Evolutionary conservation across 2,113 vertebrate genomes (phyloP).

Genomic region (Scytalopus superciliaris): DNA sequence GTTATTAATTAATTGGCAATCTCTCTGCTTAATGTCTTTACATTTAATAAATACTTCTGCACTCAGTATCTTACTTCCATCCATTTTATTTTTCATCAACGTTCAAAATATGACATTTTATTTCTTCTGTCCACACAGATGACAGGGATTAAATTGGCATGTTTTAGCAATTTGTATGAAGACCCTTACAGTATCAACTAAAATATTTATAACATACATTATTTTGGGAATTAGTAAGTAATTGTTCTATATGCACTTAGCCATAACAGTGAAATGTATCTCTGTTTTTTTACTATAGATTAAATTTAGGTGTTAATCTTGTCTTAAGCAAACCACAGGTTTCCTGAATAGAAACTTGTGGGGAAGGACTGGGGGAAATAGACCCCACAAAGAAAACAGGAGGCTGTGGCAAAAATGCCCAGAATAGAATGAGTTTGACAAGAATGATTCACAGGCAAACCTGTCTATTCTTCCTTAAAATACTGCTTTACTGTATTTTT

Average conservation of each 20-base stretch:
- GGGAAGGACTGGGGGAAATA: not conserved
- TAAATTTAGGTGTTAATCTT: not conserved
- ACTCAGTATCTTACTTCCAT: not conserved
- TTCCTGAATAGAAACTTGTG: not conserved
- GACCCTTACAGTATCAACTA: not conserved
- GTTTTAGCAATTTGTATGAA: not conserved
- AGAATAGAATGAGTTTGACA: not conserved
- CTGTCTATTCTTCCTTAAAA: not conserved
- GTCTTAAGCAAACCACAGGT: not conserved
- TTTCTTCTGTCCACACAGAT: not conserved
- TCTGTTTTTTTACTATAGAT: not conserved
- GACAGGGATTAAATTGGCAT: not conserved
- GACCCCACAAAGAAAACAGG: not conserved
- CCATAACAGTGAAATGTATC: not conserved
- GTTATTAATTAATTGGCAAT: not conserved
- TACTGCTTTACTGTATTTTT: not conserved
- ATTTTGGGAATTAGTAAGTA: not conserved
- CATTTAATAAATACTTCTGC: not conserved
- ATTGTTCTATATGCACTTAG: not conserved
- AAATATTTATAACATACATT: not conserved
- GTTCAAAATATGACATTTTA: not conserved
- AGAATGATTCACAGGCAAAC: not conserved
- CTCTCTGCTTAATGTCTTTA: not conserved
- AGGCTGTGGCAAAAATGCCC: not conserved
- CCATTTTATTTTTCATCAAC: not conserved